Evolutionary conservation across 2,888 invertebrate species (phyloP).

Genomic region (Drosophila birchii): DNA sequence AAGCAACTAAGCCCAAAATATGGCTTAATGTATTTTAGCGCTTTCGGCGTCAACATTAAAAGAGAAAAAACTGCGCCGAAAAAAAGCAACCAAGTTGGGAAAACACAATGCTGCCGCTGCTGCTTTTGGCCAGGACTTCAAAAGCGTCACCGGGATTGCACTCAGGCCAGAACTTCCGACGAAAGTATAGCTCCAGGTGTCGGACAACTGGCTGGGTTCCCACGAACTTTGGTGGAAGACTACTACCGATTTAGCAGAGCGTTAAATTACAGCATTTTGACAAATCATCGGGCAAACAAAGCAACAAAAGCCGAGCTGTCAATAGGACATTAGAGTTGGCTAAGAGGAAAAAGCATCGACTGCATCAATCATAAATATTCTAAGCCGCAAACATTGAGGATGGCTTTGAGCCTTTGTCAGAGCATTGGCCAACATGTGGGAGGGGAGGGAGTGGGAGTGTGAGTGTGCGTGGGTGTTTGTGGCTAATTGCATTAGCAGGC

Average conservation of each 20-base stretch:
- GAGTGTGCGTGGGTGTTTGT: slow-evolving; percentile 11
- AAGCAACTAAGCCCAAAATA: slow-evolving; percentile 39
- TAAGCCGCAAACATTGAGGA: slow-evolving; percentile 53
- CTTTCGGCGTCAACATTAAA: slow-evolving; percentile 58
- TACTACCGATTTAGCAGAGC: slow-evolving; percentile 54
- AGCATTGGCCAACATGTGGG: slow-evolving; percentile 6
- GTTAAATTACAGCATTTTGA: slow-evolving; percentile 60
- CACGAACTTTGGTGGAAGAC: slow-evolving; percentile 39
- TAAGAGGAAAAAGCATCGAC: slow-evolving; percentile 42
- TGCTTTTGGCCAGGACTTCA: slow-evolving; percentile 17
- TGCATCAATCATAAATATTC: slow-evolving; percentile 74
- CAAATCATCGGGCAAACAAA: slow-evolving; percentile 71
- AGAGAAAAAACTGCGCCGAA: slow-evolving; percentile 3
- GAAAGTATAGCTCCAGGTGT: slow-evolving; percentile 72
- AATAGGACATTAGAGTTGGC: slow-evolving; percentile 53
- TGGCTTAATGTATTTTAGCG: slow-evolving; percentile 74
- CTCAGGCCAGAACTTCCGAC: slow-evolving; percentile 17
- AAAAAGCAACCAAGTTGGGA: slow-evolving; percentile 1
- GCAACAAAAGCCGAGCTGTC: slow-evolving; percentile 43
- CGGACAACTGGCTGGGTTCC: slow-evolving; percentile 59
- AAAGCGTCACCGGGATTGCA: slow-evolving; percentile 22
- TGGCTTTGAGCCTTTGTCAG: slow-evolving; percentile 40
- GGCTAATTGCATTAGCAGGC: slow-evolving; percentile 67
- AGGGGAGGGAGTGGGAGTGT: not conserved
- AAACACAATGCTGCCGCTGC: slow-evolving; percentile 17